Evolutionary conservation across 2,797 vertebrate genomes (phyloP).

Genomic region (Vespertilio murinus): DNA sequence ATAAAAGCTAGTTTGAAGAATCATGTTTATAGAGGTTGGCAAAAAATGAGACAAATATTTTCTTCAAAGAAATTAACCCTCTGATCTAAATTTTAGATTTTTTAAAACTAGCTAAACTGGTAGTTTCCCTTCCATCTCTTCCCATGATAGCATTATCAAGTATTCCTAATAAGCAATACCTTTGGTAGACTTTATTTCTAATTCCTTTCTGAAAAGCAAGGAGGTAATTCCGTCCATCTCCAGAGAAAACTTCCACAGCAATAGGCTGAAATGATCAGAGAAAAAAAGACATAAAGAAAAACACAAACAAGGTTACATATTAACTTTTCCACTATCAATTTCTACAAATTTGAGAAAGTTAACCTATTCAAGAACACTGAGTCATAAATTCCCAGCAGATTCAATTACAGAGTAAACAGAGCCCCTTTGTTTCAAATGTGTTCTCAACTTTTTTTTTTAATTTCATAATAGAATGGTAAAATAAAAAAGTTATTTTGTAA

Average conservation of each 20-base stretch:
- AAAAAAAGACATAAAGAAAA: conserved; percentile 62
- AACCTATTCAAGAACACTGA: conserved; percentile 12
- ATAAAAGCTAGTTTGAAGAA: neutral
- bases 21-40: neutral
- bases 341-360: neutral
- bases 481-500: neutral
- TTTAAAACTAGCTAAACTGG: neutral
- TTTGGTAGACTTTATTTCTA: conserved; percentile 99
- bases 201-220: conserved; percentile 97
- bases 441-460: neutral
- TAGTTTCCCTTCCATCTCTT: neutral
- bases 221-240: conserved; percentile 97
- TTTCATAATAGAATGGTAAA: neutral
- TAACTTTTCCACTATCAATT: neutral
- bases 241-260: conserved; percentile 98
- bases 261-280: conserved; percentile 90
- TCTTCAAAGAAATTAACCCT: conserved; percentile 26
- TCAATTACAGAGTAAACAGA: neutral
- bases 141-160: neutral
- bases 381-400: neutral
- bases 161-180: conserved; percentile 83
- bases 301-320: neutral
- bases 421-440: neutral
- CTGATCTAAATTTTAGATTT: conserved; percentile 16
- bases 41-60: conserved; percentile 24